Evolutionary conservation across 1,140 invertebrate species (phyloP).

Genomic region (Nasonia longicornis): DNA sequence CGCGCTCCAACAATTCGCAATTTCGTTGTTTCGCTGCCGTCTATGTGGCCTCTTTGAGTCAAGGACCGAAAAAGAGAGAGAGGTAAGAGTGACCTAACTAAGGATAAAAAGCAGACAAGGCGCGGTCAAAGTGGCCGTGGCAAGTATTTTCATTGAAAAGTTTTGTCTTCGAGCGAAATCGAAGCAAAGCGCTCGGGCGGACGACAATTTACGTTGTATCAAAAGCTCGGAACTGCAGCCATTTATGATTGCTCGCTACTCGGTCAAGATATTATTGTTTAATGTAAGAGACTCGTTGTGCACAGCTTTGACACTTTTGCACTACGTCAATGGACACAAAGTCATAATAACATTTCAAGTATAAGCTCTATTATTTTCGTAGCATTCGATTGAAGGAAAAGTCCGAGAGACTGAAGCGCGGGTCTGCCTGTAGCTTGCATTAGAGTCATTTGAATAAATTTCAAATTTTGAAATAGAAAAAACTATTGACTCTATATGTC

Average conservation of each 20-base stretch:
- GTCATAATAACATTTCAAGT: too few species aligned
- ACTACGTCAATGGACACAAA: too few species aligned
- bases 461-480: too few species aligned
- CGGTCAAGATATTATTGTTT: background rate
- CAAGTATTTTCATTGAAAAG: background rate
- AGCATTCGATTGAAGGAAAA: too few species aligned
- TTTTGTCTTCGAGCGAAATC: background rate
- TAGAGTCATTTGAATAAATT: too few species aligned
- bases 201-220: background rate
- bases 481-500: too few species aligned
- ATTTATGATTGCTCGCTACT: background rate
- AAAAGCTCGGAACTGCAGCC: background rate
- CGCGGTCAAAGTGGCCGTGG: background rate
- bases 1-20: slow-evolving; percentile 1
- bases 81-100: background rate
- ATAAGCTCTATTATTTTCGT: too few species aligned
- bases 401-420: too few species aligned
- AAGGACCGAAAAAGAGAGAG: background rate
- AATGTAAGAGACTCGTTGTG: background rate
- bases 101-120: background rate
- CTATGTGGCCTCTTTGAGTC: background rate
- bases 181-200: background rate
- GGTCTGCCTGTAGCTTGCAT: too few species aligned
- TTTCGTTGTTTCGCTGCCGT: background rate
- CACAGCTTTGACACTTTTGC: too few species aligned